Base-by-base conservation (phyloP, 2,113 vertebrate genomes). In the Ceratotherium simum region DNA sequence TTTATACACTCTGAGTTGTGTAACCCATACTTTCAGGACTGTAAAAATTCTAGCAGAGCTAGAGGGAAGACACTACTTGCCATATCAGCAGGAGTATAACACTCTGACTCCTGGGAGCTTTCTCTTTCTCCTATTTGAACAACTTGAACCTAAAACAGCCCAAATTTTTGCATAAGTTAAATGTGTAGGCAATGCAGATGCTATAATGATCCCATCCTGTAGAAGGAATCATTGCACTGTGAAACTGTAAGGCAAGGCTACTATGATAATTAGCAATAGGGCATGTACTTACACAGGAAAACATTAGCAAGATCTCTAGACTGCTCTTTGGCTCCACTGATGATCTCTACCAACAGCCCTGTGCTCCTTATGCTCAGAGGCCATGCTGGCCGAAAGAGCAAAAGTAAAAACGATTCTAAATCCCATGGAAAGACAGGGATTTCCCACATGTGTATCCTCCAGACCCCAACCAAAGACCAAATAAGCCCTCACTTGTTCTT, bases 121-220 rank as follows among this genome's bases (percentile, higher is more conserved):
- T 82, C 3, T 18, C 0, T 76, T 92, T 70, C 85, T 97, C 56
- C 18, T 92, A 21, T 31, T 90, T 97, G 65, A 95, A 2, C 39
- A 97, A 92, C 60, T 16, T 83, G 67, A 98, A 96, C 36, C 7
- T 94, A 65, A 97, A 98, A 90, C 10, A 94, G 33, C 33, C 96
- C 6, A 79, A 9, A 75, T 12, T 60, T 92, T 94, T n/a, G 16
- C 18, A 94, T 90, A 95, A 92, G 3, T 86, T 87, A 96, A 9
- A 2, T 0, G 0, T 16, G 1, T 23, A 87, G 36, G 8, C 12
- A 93, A 95, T 95, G 75, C 51, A 82, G 9, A 80, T 75, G 9
- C 56, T 81, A 1, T 72, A 36, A 64, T 80, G 2, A 78, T 76
- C 84, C 7, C 42, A 51, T 46, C 6, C 67, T 95, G 8, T 25